A percentile compares a stretch with the other conserved stretches of the same genome.
These are phyloP conservation scores for Pseudomugil tenellus DNA, from an alignment of 2,797 vertebrate genomes.

Conservation along the genomic window DNA sequence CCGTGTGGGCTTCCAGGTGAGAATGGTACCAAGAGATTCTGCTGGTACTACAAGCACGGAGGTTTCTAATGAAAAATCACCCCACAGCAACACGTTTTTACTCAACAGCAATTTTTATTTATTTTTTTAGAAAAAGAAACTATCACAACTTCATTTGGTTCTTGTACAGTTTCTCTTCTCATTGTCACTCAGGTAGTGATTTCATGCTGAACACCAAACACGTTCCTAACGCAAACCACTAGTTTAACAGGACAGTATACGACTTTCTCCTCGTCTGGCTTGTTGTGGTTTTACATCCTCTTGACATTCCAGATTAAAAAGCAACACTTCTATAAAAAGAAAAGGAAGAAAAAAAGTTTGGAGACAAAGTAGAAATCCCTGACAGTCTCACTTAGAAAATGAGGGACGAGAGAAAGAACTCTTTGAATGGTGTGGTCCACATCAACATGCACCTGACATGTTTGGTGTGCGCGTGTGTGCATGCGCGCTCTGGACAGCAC, in stretches of 20 bases:
- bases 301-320: constrained; percentile 62
- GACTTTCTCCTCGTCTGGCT: constrained; percentile 46
- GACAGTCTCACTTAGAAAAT: constrained; percentile 70
- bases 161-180: constrained; percentile 78
- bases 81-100: constrained; percentile 45
- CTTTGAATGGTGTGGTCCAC: constrained; percentile 74
- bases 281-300: constrained; percentile 52
- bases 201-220: constrained; percentile 82
- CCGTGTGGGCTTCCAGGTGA: too few species aligned
- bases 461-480: constrained; percentile 32
- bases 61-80: constrained; percentile 39
- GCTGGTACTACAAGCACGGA: background rate
- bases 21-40: too few species aligned
- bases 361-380: constrained; percentile 78
- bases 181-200: constrained; percentile 76
- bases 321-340: constrained; percentile 62
- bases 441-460: constrained; percentile 73
- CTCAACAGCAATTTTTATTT: constrained; percentile 75
- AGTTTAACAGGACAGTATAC: constrained; percentile 73
- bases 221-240: constrained; percentile 70
- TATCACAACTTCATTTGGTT: constrained; percentile 86
- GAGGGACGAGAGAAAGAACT: constrained; percentile 59
- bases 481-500: constrained; percentile 67
- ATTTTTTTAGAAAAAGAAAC: constrained; percentile 82
- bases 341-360: constrained; percentile 25